Evolutionary conservation across 2,888 invertebrate species (phyloP), one percentile per base, ranked within the genome.

Genomic region (Cabera pusaria): DNA sequence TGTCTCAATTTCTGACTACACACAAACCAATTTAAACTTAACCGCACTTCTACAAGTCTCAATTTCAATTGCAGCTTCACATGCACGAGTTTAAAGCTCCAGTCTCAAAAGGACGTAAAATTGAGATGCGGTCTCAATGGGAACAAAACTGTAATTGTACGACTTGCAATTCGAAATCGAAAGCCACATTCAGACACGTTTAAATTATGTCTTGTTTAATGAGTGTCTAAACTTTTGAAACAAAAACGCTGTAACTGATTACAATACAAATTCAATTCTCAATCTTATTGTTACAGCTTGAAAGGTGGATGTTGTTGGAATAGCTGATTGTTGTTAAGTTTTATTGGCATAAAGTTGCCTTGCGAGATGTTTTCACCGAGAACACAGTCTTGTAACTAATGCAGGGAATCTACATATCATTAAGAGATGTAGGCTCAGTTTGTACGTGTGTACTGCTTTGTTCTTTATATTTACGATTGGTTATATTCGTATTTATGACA

Each of bases 181-280:
- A 53, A 61, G 62, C 40, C 41, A 20, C 27, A 18, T 41, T 24
- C 41, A 36, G 44, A 52, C 61, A 64, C 69, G 71, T 77, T 81
- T 86, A 87, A 88, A 88, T 88, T 84, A 86, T 86, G 82, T 82
- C 86, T 84, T 86, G 84, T 86, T 87, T 88, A 88, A 88, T 88
- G 87, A 87, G 81, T 86, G 67, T 74, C 63, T 73, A 72, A 75
- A 49, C 57, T 31, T 35, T 44, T 24, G 47, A 20, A 29, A 19
- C 12, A 19, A 35, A 44, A 74, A 65, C 21, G 58, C 33, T 52
- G 14, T 57, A 73, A 55, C 33, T 52, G 16, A n/a, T n/a, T n/a
- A n/a, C n/a, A n/a, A n/a, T n/a, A n/a, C n/a, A n/a, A n/a, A n/a
- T n/a, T n/a, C n/a, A n/a, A n/a, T n/a, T n/a, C n/a, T n/a, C n/a